Conservation (phyloP, 2,113 vertebrate species). For the Dissostichus mawsoni region DNA sequence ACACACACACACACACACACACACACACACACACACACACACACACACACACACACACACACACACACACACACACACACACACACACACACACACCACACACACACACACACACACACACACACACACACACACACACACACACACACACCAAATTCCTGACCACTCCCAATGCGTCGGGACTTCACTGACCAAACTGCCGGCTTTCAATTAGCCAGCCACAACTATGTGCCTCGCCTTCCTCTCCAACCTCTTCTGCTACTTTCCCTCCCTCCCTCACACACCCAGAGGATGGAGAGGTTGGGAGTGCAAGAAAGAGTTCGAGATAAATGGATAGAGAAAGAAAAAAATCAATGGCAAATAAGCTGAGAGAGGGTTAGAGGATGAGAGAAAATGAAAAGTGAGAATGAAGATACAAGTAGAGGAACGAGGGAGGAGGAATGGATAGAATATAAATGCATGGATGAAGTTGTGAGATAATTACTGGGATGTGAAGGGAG, state of each 20-base stretch:
- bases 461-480: not conserved
- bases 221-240: conserved; percentile 80
- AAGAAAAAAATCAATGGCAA: conserved; percentile 20
- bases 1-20: not conserved
- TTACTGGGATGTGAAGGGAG: not conserved
- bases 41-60: not conserved
- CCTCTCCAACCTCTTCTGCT: conserved; percentile 77
- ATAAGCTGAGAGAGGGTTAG: conserved; percentile 8
- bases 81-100: not conserved
- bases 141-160: conserved; percentile 36
- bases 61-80: too few relatives aligned
- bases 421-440: not conserved
- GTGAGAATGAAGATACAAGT: not conserved
- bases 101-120: conserved; percentile 5
- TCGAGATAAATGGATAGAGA: not conserved
- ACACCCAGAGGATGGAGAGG: conserved; percentile 50
- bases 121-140: not conserved
- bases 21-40: conserved; percentile 3
- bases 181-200: conserved; percentile 69
- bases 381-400: conserved; percentile 20
- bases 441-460: not conserved
- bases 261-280: conserved; percentile 62
- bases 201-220: conserved; percentile 80
- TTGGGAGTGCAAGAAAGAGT: conserved; percentile 23
- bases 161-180: conserved; percentile 68